These are phyloP conservation scores for Typhlichthys eigenmanni DNA, from an alignment of 2,797 vertebrate genomes.

Conservation along the genomic window DNA sequence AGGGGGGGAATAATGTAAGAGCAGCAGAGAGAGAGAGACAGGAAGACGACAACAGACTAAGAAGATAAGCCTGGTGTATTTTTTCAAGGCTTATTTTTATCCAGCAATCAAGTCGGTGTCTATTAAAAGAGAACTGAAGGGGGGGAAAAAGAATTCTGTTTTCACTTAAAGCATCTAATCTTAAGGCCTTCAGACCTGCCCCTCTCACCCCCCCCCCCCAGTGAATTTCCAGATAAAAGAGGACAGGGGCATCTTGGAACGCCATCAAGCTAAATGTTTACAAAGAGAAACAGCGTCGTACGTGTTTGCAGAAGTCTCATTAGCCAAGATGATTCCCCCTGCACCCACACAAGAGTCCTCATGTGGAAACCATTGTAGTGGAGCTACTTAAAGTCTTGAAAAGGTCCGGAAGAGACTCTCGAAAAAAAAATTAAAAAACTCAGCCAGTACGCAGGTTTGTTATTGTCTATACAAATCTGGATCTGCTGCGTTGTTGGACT, in stretches of 20 bases:
- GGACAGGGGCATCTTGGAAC: constrained; percentile 64
- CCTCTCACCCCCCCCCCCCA: constrained; percentile 20
- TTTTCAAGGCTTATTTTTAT: constrained; percentile 53
- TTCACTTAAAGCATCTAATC: constrained; percentile 58
- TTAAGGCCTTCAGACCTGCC: constrained; percentile 33
- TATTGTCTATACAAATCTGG: too few species aligned
- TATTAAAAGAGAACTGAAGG: constrained; percentile 55
- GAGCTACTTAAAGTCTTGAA: constrained; percentile 9
- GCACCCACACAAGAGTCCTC: constrained; percentile 25
- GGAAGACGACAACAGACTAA: neutral
- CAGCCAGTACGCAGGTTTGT: neutral
- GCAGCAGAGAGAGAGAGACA: constrained; percentile 3
- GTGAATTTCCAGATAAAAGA: constrained; percentile 64
- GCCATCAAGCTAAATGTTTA: constrained; percentile 75
- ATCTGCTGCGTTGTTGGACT: too few species aligned
- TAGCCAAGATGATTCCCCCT: constrained; percentile 42
- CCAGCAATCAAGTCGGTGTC: constrained; percentile 44
- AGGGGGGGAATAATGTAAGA: neutral
- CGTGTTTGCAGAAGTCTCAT: constrained; percentile 47
- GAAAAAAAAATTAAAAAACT: neutral
- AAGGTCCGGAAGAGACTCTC: neutral
- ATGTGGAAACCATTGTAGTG: constrained; percentile 1
- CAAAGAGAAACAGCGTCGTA: constrained; percentile 60
- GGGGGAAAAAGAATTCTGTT: constrained; percentile 28
- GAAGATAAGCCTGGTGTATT: neutral